Base-by-base conservation (phyloP, 2,888 invertebrate genomes). In the Panzeria rudis region DNA sequence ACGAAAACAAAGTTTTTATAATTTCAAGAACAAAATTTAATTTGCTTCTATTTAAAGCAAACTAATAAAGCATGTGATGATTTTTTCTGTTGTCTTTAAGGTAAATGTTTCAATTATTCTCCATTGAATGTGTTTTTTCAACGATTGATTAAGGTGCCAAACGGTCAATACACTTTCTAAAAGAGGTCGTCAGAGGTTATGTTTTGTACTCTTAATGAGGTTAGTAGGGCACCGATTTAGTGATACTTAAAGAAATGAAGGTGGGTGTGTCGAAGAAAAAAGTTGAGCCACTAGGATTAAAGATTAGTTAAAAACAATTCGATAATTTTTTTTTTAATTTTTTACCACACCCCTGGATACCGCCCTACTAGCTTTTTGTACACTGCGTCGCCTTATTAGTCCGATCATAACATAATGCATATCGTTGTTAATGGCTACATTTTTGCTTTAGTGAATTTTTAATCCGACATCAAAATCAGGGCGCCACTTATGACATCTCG, bases 11-110 rank as follows among this genome's bases (percentile, higher is more conserved):
- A 3, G n/a, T 64, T 25, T 66, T 50, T 29, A 32, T 15, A 25
- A 13, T 25, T 41, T 25, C 56, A 71, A 56, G 32, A 20, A 59
- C 15, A 72, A 72, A 59, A 44, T 72, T 17, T 11, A n/a, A 17
- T 9, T 47, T 3, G 7, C 4, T 8, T 38, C 17, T 5, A 47
- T n/a, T 9, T 44, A n/a, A 25, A 64, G 6, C 7, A 54, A n/a
- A n/a, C 11, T 2, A 52, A 7, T 25, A 52, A 52, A 69, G 15
- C 41, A 32, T 23, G n/a, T 41, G 54, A 69, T 35, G 13, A 15
- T 35, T 38, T n/a, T n/a, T n/a, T n/a, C n/a, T n/a, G 20, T 69
- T 52, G 38, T n/a, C 54, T 69, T 56, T 71, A 38, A 25, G 8
- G 1, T 9, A 20, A 69, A 41, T 35, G 8, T n/a, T 23, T 7